Evolutionary conservation across 1,140 invertebrate species (phyloP).

Genomic region (Drosophila santomea): DNA sequence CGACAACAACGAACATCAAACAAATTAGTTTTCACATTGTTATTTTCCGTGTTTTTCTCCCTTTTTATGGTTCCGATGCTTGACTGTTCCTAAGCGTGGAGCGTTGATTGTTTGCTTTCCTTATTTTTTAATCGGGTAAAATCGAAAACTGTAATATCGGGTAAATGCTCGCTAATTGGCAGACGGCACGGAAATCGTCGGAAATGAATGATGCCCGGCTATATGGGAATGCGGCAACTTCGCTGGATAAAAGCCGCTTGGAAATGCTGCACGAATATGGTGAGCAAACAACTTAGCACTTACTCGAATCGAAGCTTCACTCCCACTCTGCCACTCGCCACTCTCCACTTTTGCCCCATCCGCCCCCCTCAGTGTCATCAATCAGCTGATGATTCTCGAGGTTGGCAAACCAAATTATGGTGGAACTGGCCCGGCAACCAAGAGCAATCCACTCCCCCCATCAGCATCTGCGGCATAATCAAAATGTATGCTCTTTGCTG

Average conservation of each 20-base stretch:
- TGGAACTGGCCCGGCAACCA: constrained; percentile 21
- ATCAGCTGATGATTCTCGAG: constrained; percentile 70
- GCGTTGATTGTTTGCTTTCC: constrained; percentile 25
- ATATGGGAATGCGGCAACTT: constrained; percentile 50
- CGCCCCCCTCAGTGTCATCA: constrained; percentile 51
- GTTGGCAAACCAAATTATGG: constrained; percentile 48
- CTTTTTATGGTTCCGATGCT: constrained; percentile 11
- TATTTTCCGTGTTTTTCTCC: constrained; percentile 37
- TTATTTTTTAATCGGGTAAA: constrained; percentile 16
- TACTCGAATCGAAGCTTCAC: neutral
- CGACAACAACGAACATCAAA: constrained; percentile 37
- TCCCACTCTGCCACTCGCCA: neutral
- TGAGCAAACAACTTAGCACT: constrained; percentile 43
- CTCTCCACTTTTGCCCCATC: neutral
- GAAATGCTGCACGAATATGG: constrained; percentile 56
- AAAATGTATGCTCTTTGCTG: constrained; percentile 71
- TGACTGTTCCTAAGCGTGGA: constrained; percentile 27
- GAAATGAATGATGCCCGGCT: constrained; percentile 56
- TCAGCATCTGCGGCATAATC: constrained; percentile 65
- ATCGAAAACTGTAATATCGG: constrained; percentile 58
- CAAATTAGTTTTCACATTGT: constrained; percentile 74
- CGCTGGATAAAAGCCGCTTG: constrained; percentile 50
- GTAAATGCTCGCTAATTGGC: constrained; percentile 71
- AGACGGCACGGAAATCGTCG: constrained; percentile 66
- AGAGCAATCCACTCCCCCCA: neutral